These are phyloP conservation scores for Gnathonemus longibarbis DNA, from an alignment of 2,113 vertebrate species.

Conservation along the genomic window DNA sequence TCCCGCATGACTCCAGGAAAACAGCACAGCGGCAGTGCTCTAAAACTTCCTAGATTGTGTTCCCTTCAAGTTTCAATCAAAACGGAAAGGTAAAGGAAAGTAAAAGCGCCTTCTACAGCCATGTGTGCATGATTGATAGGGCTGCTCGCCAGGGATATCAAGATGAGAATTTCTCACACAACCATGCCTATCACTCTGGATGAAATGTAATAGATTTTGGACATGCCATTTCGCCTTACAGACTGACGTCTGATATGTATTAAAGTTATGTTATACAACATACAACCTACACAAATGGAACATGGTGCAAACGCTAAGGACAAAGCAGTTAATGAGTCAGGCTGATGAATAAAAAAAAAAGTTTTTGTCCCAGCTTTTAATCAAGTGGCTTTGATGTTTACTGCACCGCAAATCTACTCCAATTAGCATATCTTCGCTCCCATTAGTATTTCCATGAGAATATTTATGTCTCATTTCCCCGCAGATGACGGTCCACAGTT, in stretches of 20 bases:
- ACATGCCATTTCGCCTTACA: background rate
- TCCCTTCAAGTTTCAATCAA: background rate
- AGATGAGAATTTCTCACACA: background rate
- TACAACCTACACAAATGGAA: background rate
- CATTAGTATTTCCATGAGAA: background rate
- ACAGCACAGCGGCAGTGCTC: background rate
- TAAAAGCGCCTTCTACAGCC: background rate
- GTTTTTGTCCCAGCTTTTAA: background rate
- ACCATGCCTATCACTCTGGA: background rate
- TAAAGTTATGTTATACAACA: background rate
- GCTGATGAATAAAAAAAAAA: background rate
- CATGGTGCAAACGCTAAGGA: background rate
- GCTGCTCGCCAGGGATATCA: background rate
- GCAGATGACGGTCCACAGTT: background rate
- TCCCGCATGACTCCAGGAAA: background rate
- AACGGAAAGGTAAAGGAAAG: background rate
- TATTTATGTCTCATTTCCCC: background rate
- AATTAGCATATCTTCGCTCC: background rate
- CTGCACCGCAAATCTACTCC: background rate
- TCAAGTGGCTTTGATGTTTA: background rate
- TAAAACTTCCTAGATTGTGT: background rate
- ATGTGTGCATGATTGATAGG: slow-evolving; percentile 9
- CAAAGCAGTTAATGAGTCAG: background rate
- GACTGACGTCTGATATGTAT: background rate
- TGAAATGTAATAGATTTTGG: background rate